These are phyloP conservation scores for Sphyrna mokarran DNA, from an alignment of 2,113 vertebrate species.

Conservation along the genomic window DNA sequence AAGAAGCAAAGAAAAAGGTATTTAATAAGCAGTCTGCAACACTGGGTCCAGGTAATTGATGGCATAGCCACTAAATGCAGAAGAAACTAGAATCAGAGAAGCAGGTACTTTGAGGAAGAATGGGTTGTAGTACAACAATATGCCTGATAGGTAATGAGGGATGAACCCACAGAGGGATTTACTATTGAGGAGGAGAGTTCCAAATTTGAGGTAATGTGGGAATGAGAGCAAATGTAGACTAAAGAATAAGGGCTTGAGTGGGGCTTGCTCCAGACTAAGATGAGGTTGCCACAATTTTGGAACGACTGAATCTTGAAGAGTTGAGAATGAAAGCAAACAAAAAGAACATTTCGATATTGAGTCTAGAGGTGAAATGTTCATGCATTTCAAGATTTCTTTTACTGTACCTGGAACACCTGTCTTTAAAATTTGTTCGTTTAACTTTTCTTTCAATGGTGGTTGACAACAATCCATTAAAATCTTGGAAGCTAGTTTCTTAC, in stretches of 20 bases:
- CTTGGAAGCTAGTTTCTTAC: constrained; percentile 16
- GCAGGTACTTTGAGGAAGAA: neutral
- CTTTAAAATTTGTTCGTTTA: neutral
- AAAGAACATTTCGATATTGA: neutral
- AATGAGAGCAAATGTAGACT: neutral
- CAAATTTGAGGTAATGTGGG: neutral
- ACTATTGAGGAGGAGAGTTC: neutral
- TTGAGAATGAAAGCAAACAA: neutral
- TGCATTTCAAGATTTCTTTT: neutral
- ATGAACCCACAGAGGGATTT: neutral
- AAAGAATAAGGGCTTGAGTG: neutral
- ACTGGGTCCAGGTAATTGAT: neutral
- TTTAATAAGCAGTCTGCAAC: neutral
- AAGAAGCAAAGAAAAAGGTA: neutral
- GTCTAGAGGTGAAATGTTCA: neutral
- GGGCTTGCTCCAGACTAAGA: too few relatives aligned
- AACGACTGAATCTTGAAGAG: neutral
- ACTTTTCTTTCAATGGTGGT: neutral
- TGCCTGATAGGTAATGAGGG: neutral
- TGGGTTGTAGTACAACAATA: neutral
- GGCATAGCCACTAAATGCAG: neutral
- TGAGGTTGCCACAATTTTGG: neutral
- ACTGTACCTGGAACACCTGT: neutral
- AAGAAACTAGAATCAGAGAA: neutral
- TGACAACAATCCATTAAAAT: neutral